Evolutionary conservation across 2,888 invertebrate genomes (phyloP), one percentile per base, ranked within the genome.

Genomic region (Melanargia galathea): DNA sequence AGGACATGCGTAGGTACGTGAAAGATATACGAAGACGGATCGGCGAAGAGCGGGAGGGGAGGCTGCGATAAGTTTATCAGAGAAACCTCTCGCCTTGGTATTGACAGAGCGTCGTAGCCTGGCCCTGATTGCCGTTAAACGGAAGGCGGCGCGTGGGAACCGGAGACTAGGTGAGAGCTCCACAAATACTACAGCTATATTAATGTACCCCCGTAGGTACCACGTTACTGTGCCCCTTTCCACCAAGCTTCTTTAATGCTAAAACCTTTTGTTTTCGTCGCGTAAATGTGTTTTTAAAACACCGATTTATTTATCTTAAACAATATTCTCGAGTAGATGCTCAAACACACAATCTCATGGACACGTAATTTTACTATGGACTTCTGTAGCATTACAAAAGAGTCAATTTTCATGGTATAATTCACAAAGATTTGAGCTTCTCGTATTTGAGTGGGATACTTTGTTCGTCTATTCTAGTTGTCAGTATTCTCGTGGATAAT

Each of bases 61-160:
- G 76, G 72, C 51, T 71, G 77, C 87, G 87, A 90, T 90, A 90
- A 90, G 87, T 90, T 90, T 90, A 90, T 90, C 90, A 89, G 84
- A 81, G 84, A 86, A 88, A 87, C 87, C 89, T 88, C 87, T 90
- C 87, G 87, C 83, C 85, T 85, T 81, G 82, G 83, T 90, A 90
- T 90, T 90, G 90, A 90, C 90, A 88, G 86, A 88, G 83, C 89
- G 84, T 84, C 87, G 90, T 84, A 83, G 84, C 81, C 78, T 79
- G 83, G 82, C 82, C 83, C 85, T 90, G 89, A 90, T 90, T 91
- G 89, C 86, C 85, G 84, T 76, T 86, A 82, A 88, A 82, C 86
- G 86, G 84, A 88, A 90, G 85, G 80, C 77, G 77, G 79, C 78
- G 80, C 82, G 84, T 83, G 81, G 60, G 64, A 62, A 65, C 62